Conservation (phyloP, 2,888 invertebrate genomes). For the Chrysodeixis includens region DNA sequence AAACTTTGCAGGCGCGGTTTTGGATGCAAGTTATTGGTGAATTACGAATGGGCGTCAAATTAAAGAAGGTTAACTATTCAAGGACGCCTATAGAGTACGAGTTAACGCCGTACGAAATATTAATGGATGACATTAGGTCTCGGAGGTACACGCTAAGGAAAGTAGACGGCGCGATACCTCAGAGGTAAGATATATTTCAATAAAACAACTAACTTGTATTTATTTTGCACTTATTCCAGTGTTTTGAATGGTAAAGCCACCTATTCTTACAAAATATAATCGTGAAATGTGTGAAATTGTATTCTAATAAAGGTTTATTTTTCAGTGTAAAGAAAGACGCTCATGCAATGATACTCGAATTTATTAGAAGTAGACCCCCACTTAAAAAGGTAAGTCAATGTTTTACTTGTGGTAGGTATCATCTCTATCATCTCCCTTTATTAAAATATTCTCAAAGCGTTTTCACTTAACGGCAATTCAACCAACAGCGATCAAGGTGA, state of each 20-base stretch:
- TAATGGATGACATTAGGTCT: slow-evolving; percentile 98
- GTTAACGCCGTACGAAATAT: slow-evolving; percentile 98
- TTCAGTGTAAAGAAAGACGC: slow-evolving; percentile 96
- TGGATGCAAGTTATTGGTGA: slow-evolving; percentile 99
- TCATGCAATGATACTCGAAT: slow-evolving; percentile 98
- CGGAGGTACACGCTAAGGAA: slow-evolving; percentile 97
- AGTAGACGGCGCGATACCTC: slow-evolving; percentile 94
- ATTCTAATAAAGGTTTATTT: slow-evolving; percentile 57
- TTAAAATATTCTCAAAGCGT: too few species aligned
- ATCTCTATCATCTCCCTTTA: too few species aligned
- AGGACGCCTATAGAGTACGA: slow-evolving; percentile 96
- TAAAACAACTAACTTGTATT: background rate
- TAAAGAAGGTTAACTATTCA: slow-evolving; percentile 95
- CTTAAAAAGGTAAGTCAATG: slow-evolving; percentile 93
- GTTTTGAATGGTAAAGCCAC: too few species aligned
- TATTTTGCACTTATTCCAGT: too few species aligned
- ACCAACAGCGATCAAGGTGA: too few species aligned
- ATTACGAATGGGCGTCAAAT: slow-evolving; percentile 96
- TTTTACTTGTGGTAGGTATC: too few species aligned
- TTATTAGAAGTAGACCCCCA: slow-evolving; percentile 98
- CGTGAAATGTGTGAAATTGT: background rate
- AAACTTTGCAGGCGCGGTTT: slow-evolving; percentile 93
- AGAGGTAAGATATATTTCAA: slow-evolving; percentile 79
- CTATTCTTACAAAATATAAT: too few species aligned
- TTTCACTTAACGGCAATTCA: too few species aligned